Percentiles rank a stretch among this genome's conserved stretches.
phyloP scores from a whole-genome alignment of 37 sponge, comb jelly and placozoan genomes.

The Aphrocallistes beatrix region DNA sequence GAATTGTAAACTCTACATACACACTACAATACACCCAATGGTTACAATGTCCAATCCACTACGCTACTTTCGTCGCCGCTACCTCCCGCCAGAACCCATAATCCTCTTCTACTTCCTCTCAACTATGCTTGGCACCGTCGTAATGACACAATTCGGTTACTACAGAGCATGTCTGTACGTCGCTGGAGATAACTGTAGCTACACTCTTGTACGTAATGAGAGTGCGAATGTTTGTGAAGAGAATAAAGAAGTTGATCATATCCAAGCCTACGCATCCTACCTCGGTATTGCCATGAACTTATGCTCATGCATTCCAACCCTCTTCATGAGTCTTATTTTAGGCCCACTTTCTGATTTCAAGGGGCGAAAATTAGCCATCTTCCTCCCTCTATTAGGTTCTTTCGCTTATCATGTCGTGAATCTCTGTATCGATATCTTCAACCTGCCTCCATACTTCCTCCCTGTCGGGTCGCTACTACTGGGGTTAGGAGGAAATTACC shows the following conservation, averaged over 20 bases:
- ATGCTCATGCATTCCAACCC: background rate
- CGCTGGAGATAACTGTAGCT: background rate
- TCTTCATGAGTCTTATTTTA: background rate
- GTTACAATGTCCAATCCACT: background rate
- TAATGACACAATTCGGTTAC: background rate
- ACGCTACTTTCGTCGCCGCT: background rate
- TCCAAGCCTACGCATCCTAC: background rate
- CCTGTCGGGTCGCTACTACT: background rate
- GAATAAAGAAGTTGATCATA: background rate
- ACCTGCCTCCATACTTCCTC: background rate
- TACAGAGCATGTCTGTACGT: background rate
- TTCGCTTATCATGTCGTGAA: background rate
- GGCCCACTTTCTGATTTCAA: background rate
- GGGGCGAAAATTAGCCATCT: background rate
- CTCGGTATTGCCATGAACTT: background rate
- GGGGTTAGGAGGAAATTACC: background rate
- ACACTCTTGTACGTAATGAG: background rate
- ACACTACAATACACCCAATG: too few relatives aligned
- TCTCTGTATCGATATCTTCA: background rate
- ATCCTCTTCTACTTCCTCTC: conserved; percentile 10
- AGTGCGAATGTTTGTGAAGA: background rate
- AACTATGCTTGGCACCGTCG: background rate
- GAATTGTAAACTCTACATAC: too few relatives aligned
- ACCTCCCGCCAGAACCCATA: background rate
- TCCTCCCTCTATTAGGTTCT: background rate